phyloP scores from a whole-genome alignment of 2,113 vertebrate species.

The Ahaetulla prasina region DNA sequence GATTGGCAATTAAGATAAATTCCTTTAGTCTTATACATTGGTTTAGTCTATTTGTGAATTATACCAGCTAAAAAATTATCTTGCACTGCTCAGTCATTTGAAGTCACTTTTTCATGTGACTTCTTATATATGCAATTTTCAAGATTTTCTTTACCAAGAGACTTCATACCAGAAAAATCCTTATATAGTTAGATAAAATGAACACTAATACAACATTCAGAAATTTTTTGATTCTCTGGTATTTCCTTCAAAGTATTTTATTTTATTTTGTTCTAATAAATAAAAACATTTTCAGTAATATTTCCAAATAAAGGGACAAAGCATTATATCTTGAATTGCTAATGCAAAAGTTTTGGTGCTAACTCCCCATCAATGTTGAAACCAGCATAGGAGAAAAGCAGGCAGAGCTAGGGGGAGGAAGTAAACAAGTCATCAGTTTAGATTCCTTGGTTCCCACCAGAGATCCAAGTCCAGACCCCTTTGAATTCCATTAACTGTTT shows the following conservation, averaged over 20 bases:
- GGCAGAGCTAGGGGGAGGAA: neutral
- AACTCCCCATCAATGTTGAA: neutral
- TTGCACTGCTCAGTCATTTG: conserved; percentile 7
- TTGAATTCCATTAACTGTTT: neutral
- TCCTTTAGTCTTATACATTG: neutral
- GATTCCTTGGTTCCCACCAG: neutral
- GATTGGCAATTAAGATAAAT: conserved; percentile 21
- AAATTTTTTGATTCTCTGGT: neutral
- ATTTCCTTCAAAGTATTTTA: neutral
- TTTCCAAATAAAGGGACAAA: neutral
- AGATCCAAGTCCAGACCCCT: neutral
- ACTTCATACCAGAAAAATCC: conserved; percentile 4
- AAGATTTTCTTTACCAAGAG: conserved; percentile 10
- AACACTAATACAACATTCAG: neutral
- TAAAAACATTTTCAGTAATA: neutral
- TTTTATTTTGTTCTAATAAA: neutral
- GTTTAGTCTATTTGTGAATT: conserved; percentile 37
- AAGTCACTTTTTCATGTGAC: conserved; percentile 31
- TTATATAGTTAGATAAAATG: conserved; percentile 9
- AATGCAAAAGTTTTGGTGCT: neutral
- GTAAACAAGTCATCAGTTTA: neutral
- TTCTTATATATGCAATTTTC: conserved; percentile 40
- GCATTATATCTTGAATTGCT: neutral
- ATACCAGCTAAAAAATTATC: conserved; percentile 2
- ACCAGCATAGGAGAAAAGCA: neutral